A percentile compares a stretch with the other conserved stretches of the same genome.
Evolutionary conservation across 2,888 invertebrate species (phyloP).

Genomic region (Neria commutata): DNA sequence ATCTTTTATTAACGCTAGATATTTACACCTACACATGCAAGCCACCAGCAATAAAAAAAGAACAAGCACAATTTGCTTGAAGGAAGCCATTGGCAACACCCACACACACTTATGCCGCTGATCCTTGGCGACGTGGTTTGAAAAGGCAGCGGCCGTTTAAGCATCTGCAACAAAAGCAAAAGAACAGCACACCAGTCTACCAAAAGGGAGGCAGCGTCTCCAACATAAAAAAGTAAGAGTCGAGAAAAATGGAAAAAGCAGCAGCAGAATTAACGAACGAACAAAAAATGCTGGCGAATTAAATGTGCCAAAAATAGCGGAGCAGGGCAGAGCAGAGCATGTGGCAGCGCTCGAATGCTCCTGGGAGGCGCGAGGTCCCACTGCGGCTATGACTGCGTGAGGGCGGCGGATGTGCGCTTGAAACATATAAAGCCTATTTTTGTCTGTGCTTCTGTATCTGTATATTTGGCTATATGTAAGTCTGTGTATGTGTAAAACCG

Average conservation of each 20-base stretch:
- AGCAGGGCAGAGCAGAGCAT: not conserved
- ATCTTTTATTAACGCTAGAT: not conserved
- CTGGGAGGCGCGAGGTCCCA: no score
- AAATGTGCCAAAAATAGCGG: slow-evolving; percentile 1
- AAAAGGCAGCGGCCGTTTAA: no score
- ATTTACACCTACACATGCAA: not conserved
- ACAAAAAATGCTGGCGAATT: not conserved
- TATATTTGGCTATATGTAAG: not conserved
- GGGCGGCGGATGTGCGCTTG: no score
- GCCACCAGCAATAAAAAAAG: not conserved
- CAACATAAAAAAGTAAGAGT: not conserved
- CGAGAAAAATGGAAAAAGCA: not conserved
- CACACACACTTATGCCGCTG: not conserved
- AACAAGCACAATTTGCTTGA: slow-evolving; percentile 2
- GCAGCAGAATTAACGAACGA: not conserved
- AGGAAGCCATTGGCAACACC: no score
- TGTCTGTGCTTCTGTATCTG: not conserved
- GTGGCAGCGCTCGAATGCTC: no score
- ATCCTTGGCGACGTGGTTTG: slow-evolving; percentile 2
- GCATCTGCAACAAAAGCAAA: no score
- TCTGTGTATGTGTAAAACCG: no score
- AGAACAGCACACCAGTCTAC: no score
- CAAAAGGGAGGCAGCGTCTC: no score
- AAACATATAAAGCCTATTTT: not conserved
- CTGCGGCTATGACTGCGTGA: no score